Conservation (phyloP, 2,113 vertebrate species). For the Ophthalmolycus amberensis region DNA sequence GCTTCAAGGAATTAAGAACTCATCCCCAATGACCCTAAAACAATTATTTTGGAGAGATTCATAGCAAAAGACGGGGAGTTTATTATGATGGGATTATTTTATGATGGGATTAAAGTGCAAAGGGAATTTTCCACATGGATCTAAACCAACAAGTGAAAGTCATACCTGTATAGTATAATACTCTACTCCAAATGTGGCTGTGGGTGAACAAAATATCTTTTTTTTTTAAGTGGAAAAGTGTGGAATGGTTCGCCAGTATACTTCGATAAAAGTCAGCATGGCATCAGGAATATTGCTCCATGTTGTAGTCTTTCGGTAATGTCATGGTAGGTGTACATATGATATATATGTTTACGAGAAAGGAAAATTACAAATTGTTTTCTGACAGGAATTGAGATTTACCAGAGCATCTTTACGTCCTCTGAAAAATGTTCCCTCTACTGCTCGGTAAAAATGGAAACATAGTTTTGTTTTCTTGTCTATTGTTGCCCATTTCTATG, state of each 20-base stretch:
- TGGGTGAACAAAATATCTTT: neutral
- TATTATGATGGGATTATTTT: slow-evolving; percentile 42
- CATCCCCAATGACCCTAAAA: slow-evolving; percentile 48
- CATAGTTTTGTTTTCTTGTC: neutral
- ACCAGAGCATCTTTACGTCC: neutral
- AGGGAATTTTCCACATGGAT: slow-evolving; percentile 8
- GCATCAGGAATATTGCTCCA: neutral
- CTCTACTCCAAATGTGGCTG: neutral
- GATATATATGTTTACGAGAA: neutral
- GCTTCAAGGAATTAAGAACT: slow-evolving; percentile 50
- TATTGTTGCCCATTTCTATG: neutral
- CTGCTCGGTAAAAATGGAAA: neutral
- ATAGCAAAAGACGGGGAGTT: slow-evolving; percentile 12
- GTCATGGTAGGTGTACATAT: neutral
- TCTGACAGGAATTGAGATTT: neutral
- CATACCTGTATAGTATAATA: slow-evolving; percentile 9
- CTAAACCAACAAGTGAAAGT: slow-evolving; percentile 22
- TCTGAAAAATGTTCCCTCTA: neutral
- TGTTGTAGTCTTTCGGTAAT: neutral
- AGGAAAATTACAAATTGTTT: neutral
- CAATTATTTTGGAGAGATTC: slow-evolving; percentile 36
- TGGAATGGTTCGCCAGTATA: neutral
- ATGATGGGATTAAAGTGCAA: slow-evolving; percentile 23
- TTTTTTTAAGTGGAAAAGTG: neutral
- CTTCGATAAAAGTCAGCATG: neutral